phyloP scores from a whole-genome alignment of 1,140 invertebrate genomes.

The Aethina tumida region DNA sequence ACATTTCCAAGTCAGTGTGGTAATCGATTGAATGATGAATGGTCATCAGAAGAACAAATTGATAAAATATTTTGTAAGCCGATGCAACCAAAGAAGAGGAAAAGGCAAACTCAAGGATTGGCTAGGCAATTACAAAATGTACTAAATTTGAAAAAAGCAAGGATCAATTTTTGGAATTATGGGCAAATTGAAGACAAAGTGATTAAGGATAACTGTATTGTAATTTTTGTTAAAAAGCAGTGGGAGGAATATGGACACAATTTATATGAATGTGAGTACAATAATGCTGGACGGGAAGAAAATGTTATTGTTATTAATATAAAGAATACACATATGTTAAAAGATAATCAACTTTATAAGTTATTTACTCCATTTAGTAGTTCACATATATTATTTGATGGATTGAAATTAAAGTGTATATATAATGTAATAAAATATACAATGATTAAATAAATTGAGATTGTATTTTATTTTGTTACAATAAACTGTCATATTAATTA shows the following conservation, averaged over 20 bases:
- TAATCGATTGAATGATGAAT: not conserved
- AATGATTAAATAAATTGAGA: constrained; percentile 2
- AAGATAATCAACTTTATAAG: constrained; percentile 5
- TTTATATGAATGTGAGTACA: constrained; percentile 8
- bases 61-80: constrained; percentile 4
- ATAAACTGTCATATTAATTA: too few relatives aligned
- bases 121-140: constrained; percentile 17
- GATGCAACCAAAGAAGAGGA: constrained; percentile 12
- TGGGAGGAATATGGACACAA: constrained; percentile 11
- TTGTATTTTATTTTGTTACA: too few relatives aligned
- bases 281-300: not conserved
- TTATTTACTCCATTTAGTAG: constrained; percentile 9
- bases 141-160: constrained; percentile 11
- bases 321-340: constrained; percentile 5
- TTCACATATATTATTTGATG: constrained; percentile 3
- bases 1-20: constrained; percentile 12
- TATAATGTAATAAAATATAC: constrained; percentile 9
- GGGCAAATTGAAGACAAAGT: constrained; percentile 12
- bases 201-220: constrained; percentile 6
- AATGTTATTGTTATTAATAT: constrained; percentile 8
- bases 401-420: constrained; percentile 4
- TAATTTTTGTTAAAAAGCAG: constrained; percentile 2
- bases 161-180: constrained; percentile 18
- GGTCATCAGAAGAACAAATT: not conserved
- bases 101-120: constrained; percentile 19